Conservation (phyloP, 2,113 vertebrate genomes). For the Manacus vitellinus region DNA sequence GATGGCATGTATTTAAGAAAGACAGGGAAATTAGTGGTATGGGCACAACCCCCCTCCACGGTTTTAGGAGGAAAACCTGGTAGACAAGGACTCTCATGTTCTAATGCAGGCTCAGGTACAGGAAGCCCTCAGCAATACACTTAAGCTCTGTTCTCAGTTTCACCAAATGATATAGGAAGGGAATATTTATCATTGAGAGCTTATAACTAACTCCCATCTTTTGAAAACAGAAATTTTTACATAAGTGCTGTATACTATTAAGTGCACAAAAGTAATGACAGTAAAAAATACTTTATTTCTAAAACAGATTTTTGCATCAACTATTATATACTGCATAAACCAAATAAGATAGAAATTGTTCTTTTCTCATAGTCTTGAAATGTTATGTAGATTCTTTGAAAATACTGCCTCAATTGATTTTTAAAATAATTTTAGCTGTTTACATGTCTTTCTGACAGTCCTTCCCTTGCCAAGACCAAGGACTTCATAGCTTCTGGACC, state of each 20-base stretch:
- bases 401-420: neutral
- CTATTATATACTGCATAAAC: neutral
- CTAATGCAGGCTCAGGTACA: neutral
- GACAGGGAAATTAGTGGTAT: conserved; percentile 14
- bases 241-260: neutral
- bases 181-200: neutral
- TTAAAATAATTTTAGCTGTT: neutral
- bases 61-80: neutral
- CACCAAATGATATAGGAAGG: neutral
- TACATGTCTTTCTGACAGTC: neutral
- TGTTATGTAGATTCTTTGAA: neutral
- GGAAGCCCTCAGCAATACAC: neutral
- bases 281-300: neutral
- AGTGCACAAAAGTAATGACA: neutral
- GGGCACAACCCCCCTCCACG: neutral
- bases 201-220: neutral
- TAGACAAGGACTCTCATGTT: neutral
- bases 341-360: neutral
- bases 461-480: neutral
- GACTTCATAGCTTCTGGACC: neutral
- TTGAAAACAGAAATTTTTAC: neutral
- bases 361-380: neutral
- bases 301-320: conserved; percentile 32
- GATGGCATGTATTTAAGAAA: conserved; percentile 27
- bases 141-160: neutral